Evolutionary conservation across 64 coral and sea anemone species (phyloP).

Genomic region (Dendronephthya gigantea): DNA sequence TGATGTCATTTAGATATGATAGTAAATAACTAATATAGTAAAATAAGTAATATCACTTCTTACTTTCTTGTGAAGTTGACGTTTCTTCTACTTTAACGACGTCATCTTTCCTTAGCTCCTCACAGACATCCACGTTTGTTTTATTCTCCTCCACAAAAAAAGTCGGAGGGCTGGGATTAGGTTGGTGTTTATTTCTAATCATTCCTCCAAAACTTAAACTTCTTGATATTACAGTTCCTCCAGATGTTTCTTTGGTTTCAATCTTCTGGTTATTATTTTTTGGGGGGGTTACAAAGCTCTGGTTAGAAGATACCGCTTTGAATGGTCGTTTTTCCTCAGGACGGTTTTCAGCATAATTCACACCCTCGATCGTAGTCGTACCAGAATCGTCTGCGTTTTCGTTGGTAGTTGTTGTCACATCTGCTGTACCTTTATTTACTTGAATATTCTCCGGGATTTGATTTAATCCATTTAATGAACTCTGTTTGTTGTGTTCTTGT

Average conservation of each 20-base stretch:
- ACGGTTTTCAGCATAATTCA: not conserved
- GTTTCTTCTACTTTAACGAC: not conserved
- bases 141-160: not conserved
- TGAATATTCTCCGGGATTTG: no score
- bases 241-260: not conserved
- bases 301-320: not conserved
- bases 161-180: not conserved
- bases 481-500: no score
- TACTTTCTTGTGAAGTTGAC: not conserved
- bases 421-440: no score
- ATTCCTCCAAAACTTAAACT: slow-evolving; percentile 4
- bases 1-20: no score
- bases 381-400: no score
- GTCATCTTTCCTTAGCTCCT: not conserved
- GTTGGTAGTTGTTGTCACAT: no score
- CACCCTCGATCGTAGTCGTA: no score
- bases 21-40: no score
- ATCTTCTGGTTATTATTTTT: not conserved
- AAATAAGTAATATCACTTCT: no score
- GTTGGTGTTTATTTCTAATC: not conserved
- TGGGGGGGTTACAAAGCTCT: not conserved
- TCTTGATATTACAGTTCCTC: not conserved
- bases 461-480: no score
- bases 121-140: not conserved
- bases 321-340: not conserved